phyloP scores from a whole-genome alignment of 2,888 invertebrate genomes.

The Margaritifera margaritifera region DNA sequence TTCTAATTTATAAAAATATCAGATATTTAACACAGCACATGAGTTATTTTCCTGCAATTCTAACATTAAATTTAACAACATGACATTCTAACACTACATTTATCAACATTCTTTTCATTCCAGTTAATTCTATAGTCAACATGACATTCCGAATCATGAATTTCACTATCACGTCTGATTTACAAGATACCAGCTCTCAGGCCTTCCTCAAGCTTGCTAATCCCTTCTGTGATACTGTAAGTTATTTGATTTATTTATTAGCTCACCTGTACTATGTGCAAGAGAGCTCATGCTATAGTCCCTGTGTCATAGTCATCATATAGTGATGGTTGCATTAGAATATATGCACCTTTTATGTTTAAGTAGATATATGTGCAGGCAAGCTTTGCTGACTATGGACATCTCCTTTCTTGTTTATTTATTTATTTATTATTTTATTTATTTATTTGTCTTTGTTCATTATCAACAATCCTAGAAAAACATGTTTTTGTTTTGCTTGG shows the following conservation, averaged over 20 bases:
- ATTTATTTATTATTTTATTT: neutral
- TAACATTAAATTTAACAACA: neutral
- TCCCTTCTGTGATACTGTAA: slow-evolving; percentile 44
- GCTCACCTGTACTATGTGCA: neutral
- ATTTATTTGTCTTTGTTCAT: neutral
- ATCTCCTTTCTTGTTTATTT: too few relatives aligned
- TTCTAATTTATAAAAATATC: too few relatives aligned
- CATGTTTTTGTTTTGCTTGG: neutral
- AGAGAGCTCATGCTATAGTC: too few relatives aligned
- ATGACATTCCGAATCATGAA: slow-evolving; percentile 46
- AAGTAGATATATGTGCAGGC: too few relatives aligned
- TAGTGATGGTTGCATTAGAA: too few relatives aligned
- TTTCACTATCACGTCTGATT: slow-evolving; percentile 35
- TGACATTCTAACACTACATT: neutral
- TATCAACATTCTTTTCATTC: slow-evolving; percentile 10
- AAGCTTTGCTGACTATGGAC: too few relatives aligned
- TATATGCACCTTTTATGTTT: too few relatives aligned
- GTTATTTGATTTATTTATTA: slow-evolving; percentile 2
- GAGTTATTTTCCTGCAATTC: too few relatives aligned
- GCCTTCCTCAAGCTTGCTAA: slow-evolving; percentile 31
- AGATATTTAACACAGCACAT: too few relatives aligned
- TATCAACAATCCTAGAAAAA: neutral
- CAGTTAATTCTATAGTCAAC: slow-evolving; percentile 50
- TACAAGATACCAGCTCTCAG: slow-evolving; percentile 30
- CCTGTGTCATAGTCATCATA: too few relatives aligned